Evolutionary conservation across 2,113 vertebrate species (phyloP).

Genomic region (Gulo gulo): DNA sequence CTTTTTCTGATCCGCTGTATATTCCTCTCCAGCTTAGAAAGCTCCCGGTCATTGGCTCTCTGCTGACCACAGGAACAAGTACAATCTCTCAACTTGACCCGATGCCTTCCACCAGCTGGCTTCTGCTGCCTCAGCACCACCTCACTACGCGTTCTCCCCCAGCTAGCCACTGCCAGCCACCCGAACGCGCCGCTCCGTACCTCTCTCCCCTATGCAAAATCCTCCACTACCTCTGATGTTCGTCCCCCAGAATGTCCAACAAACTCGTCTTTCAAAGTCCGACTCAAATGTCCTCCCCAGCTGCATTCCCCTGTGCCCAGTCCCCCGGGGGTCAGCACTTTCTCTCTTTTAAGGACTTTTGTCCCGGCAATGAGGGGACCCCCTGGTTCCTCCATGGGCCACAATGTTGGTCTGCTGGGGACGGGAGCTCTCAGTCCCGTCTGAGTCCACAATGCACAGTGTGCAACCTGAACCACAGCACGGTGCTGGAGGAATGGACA

Average conservation of each 20-base stretch:
- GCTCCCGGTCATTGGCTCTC: not conserved
- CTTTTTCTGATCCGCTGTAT: not conserved
- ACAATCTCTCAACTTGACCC: not conserved
- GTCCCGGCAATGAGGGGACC: not conserved
- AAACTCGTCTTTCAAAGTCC: not conserved
- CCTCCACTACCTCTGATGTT: not conserved
- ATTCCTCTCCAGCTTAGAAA: not conserved
- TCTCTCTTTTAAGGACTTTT: not conserved
- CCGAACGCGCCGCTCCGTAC: rapidly evolving
- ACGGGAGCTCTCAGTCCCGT: not conserved
- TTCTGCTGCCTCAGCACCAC: not conserved
- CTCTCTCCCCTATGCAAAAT: not conserved
- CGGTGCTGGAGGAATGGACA: rapidly evolving
- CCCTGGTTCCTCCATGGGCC: not conserved
- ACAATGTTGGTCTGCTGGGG: rapidly evolving
- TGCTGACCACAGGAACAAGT: not conserved
- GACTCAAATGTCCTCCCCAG: not conserved
- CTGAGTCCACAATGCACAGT: rapidly evolving
- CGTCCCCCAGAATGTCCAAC: not conserved
- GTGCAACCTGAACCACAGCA: not conserved
- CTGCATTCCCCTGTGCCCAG: not conserved
- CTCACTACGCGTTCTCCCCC: not conserved
- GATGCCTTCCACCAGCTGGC: not conserved
- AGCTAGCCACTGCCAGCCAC: not conserved
- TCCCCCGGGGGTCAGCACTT: not conserved